phyloP scores from a whole-genome alignment of 2,888 invertebrate genomes.

The Oxycera nigricornis region DNA sequence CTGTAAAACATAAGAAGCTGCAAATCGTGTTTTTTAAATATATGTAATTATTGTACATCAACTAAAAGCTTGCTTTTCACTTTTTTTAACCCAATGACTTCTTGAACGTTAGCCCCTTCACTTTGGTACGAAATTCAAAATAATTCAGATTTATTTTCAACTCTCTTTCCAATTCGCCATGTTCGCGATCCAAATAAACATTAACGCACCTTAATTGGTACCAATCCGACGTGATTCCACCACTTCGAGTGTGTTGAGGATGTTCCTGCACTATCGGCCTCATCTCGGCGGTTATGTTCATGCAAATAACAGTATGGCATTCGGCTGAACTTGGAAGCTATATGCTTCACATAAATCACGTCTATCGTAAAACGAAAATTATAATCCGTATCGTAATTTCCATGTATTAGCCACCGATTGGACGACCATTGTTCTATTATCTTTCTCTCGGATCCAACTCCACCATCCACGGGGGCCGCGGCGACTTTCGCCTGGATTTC shows the following conservation, averaged over 20 bases:
- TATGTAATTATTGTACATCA: no score
- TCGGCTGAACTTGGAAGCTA: constrained; percentile 15
- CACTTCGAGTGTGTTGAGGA: not conserved
- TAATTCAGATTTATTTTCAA: no score
- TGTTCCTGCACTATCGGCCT: no score
- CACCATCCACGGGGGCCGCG: not conserved
- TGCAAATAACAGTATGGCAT: constrained; percentile 36
- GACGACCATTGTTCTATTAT: constrained; percentile 10
- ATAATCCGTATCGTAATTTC: constrained; percentile 39
- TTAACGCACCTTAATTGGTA: not conserved
- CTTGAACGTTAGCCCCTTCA: no score
- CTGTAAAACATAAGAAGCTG: no score
- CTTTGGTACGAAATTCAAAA: no score
- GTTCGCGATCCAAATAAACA: not conserved
- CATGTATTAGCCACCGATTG: constrained; percentile 24
- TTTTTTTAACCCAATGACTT: no score
- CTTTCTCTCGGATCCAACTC: constrained; percentile 2
- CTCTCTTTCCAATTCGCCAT: no score
- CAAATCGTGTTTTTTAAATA: no score
- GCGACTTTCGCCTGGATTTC: constrained; percentile 18
- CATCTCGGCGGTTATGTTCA: not conserved
- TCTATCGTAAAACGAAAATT: constrained; percentile 20
- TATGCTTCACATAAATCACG: constrained; percentile 30
- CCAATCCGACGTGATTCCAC: not conserved
- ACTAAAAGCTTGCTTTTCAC: no score